These are phyloP conservation scores for Alectura lathami DNA, from an alignment of 2,113 vertebrate species.

Conservation along the genomic window DNA sequence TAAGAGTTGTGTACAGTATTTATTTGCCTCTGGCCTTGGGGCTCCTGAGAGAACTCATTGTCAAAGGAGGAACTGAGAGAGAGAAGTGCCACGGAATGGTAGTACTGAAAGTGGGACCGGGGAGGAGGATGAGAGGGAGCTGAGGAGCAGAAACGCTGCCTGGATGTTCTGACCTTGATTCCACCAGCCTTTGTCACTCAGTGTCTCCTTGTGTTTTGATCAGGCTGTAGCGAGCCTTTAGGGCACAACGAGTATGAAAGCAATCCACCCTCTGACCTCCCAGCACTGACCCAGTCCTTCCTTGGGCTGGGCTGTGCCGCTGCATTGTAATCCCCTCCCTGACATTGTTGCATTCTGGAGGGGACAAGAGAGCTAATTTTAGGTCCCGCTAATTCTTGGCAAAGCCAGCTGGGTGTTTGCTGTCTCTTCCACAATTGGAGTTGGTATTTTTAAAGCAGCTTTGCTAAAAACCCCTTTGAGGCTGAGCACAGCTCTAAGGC, in stretches of 20 bases:
- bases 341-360: constrained; percentile 59
- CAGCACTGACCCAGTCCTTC: constrained; percentile 39
- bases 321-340: constrained; percentile 59
- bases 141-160: constrained; percentile 25
- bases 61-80: background rate
- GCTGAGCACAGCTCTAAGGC: background rate
- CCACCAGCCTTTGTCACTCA: constrained; percentile 6
- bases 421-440: constrained; percentile 59
- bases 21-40: background rate
- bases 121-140: background rate
- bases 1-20: constrained; percentile 39
- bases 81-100: background rate
- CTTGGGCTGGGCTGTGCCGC: background rate
- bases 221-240: background rate
- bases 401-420: constrained; percentile 51
- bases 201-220: constrained; percentile 1
- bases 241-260: background rate
- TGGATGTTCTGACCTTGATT: background rate
- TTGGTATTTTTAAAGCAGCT: constrained; percentile 60
- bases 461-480: constrained; percentile 37
- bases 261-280: constrained; percentile 35
- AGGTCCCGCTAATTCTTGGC: constrained; percentile 58
- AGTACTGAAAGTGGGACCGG: background rate
- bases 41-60: background rate
- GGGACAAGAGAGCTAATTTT: constrained; percentile 59